A percentile compares a stretch with the other conserved stretches of the same genome.
phyloP scores from a whole-genome alignment of 1,140 invertebrate species.

The Bombus vancouverensis region DNA sequence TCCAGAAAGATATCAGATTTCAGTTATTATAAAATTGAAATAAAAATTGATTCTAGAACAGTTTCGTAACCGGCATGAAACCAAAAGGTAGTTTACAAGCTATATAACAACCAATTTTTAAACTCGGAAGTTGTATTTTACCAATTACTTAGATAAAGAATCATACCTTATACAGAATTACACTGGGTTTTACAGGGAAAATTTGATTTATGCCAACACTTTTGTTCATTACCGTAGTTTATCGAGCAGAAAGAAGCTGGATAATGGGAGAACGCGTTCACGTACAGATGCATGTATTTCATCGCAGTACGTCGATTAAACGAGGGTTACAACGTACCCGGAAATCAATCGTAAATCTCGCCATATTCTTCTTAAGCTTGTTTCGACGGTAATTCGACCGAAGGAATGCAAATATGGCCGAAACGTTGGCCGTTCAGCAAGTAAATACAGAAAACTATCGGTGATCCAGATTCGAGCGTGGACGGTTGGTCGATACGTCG shows the following conservation, averaged over 20 bases:
- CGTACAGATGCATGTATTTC: background rate
- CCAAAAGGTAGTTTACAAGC: no score
- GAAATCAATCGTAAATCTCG: constrained; percentile 35
- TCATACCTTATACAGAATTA: no score
- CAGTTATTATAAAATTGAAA: no score
- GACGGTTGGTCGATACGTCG: constrained; percentile 6
- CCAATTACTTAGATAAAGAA: no score
- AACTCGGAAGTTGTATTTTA: no score
- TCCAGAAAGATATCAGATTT: no score
- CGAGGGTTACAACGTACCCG: constrained; percentile 29
- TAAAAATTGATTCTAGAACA: no score
- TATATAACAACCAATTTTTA: no score
- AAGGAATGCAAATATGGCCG: constrained; percentile 22
- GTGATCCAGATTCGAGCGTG: constrained; percentile 40
- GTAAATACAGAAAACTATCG: constrained; percentile 19
- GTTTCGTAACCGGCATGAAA: no score
- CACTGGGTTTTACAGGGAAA: background rate
- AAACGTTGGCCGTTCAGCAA: background rate
- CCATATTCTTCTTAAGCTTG: constrained; percentile 34
- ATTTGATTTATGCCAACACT: background rate
- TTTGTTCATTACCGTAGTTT: no score
- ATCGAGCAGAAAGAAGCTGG: background rate
- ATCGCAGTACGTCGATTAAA: background rate
- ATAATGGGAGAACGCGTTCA: background rate
- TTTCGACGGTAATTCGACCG: constrained; percentile 26